A percentile compares a stretch with the other conserved stretches of the same genome.
Evolutionary conservation across 2,888 invertebrate genomes (phyloP).

Genomic region (Neuroscelio doddi): DNA sequence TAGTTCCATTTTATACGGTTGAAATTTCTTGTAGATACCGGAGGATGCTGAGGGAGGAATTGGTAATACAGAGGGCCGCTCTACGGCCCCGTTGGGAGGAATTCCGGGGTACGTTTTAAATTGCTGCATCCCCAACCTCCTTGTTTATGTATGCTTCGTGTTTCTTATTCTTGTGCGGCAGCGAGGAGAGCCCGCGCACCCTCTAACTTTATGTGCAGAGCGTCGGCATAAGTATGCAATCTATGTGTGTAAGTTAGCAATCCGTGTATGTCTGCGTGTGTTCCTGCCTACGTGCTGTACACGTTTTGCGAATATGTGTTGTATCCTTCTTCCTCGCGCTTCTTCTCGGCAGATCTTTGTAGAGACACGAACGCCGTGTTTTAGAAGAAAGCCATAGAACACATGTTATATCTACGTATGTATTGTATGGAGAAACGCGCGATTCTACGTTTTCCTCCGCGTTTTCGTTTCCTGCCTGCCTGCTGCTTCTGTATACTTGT

Average conservation of each 20-base stretch:
- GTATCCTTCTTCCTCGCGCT: slow-evolving; percentile 8
- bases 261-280: slow-evolving; percentile 27
- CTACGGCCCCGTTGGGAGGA: slow-evolving; percentile 72
- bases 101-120: slow-evolving; percentile 73
- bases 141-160: slow-evolving; percentile 72
- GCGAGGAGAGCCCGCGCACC: slow-evolving; percentile 56
- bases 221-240: slow-evolving; percentile 69
- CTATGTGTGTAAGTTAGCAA: slow-evolving; percentile 50
- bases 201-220: slow-evolving; percentile 70
- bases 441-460: slow-evolving; percentile 57
- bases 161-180: slow-evolving; percentile 72
- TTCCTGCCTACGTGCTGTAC: slow-evolving; percentile 9
- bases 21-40: slow-evolving; percentile 52
- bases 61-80: slow-evolving; percentile 71
- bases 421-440: slow-evolving; percentile 62
- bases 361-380: slow-evolving; percentile 14
- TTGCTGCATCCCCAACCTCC: slow-evolving; percentile 72
- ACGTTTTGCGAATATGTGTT: slow-evolving; percentile 12
- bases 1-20: slow-evolving; percentile 55
- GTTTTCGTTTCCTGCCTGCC: slow-evolving; percentile 42
- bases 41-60: slow-evolving; percentile 60
- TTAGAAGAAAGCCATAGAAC: slow-evolving; percentile 8
- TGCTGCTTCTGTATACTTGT: no score
- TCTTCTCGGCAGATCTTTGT: background rate
- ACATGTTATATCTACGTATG: slow-evolving; percentile 30